phyloP scores from a whole-genome alignment of 1,140 invertebrate genomes.

The Leptinotarsa lineolata region DNA sequence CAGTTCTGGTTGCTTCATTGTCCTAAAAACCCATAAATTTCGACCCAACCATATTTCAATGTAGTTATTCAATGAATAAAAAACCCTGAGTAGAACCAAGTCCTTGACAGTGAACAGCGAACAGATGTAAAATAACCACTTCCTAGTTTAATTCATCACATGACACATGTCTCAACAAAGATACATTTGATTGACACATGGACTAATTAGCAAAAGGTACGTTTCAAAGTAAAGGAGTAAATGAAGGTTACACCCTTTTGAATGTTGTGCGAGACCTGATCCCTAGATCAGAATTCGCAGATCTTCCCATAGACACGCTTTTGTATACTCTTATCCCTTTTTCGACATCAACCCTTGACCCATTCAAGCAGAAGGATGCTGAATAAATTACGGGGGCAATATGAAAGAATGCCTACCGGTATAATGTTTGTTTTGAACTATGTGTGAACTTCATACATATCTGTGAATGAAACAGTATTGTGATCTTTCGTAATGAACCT shows the following conservation, averaged over 20 bases:
- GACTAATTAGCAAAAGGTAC: constrained; percentile 14
- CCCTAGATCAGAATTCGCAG: constrained; percentile 4
- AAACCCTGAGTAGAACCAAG: neutral
- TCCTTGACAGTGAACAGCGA: neutral
- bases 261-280: constrained; percentile 10
- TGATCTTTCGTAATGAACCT: too few species aligned
- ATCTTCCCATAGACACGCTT: constrained; percentile 15
- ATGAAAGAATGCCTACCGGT: neutral
- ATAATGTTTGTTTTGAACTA: neutral
- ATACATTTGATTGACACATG: constrained; percentile 1
- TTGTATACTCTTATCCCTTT: constrained; percentile 12
- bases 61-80: too few species aligned
- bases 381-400: constrained; percentile 9
- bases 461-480: neutral
- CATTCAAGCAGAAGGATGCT: constrained; percentile 7
- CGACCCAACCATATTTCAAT: too few species aligned
- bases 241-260: neutral
- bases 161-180: neutral
- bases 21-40: too few species aligned
- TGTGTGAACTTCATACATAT: constrained; percentile 4
- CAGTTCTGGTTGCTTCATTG: too few species aligned
- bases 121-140: constrained; percentile 6
- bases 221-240: constrained; percentile 9
- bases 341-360: constrained; percentile 1
- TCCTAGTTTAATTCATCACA: neutral